A percentile compares a stretch with the other conserved stretches of the same genome.
phyloP scores from a whole-genome alignment of 1,140 invertebrate species.

The Stegodyphus mimosarum region DNA sequence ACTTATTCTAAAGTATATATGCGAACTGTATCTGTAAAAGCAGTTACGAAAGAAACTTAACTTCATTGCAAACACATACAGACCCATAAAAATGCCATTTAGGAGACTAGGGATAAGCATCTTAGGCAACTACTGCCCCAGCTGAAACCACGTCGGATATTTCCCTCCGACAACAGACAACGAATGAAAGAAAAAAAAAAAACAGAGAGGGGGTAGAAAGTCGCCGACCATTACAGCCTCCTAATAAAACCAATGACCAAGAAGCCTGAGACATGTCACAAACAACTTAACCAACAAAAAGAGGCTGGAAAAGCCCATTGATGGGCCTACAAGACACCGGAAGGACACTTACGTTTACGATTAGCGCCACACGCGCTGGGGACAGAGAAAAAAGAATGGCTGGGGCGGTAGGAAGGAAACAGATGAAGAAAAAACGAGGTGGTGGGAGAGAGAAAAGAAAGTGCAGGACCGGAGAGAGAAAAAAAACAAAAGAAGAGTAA shows the following conservation, averaged over 20 bases:
- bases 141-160: too few relatives aligned
- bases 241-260: constrained; percentile 37
- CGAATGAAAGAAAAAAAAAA: neutral
- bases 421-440: constrained; percentile 2
- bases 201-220: too few relatives aligned
- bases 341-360: constrained; percentile 48
- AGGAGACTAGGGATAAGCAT: too few relatives aligned
- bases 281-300: neutral
- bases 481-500: neutral
- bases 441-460: neutral
- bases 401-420: neutral
- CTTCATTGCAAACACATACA: too few relatives aligned
- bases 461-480: neutral
- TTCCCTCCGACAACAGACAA: neutral
- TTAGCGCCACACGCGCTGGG: constrained; percentile 3
- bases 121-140: too few relatives aligned
- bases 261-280: constrained; percentile 7
- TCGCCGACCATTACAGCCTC: constrained; percentile 13
- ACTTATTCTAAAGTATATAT: too few relatives aligned
- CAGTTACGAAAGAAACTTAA: too few relatives aligned
- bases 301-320: neutral
- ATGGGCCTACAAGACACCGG: neutral
- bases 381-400: neutral
- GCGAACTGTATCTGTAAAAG: too few relatives aligned
- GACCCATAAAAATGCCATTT: too few relatives aligned